Evolutionary conservation across 2,113 vertebrate species (phyloP), one percentile per base, ranked within the genome.

Genomic region (Falcunculus frontatus): DNA sequence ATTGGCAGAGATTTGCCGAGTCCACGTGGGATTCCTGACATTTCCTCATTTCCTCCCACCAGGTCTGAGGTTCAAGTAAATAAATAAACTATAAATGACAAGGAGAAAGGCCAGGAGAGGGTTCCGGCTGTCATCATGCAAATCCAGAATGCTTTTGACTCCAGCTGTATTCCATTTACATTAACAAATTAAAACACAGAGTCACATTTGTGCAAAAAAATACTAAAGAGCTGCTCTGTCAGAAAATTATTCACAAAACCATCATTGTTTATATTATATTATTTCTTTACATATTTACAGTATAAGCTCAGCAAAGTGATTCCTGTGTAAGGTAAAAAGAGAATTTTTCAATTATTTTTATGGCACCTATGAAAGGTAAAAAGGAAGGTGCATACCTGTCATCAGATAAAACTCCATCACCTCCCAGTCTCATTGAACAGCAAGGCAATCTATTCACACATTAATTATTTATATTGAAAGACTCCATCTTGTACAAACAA

Each of bases 381-480:
- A 77, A 52, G 2, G 13, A 77, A 77, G 8, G 4, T n/a, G 22
- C 30, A 7, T 53, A 60, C 10, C 42, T 49, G 33, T 42, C 39
- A 57, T 62, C 56, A 60, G 74, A 44, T 84, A 57, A 16, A 56
- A 53, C 44, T 90, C 42, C 39, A 80, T 60, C 52, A 60, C 55
- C 29, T 94, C 23, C 15, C 26, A 39, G n/a, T 55, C 55, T 88
- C 60, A 56, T 42, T 93, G 79, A 84, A 70, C 21, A 55, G 12
- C 47, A 65, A 39, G 37, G 46, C 19, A 70, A 47, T 35, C 64
- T 37, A 80, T 80, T 57, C 23, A 87, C 39, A 75, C 55, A 22
- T 84, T 91, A 96, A 91, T 94, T 85, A 93, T 77, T 87, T 80
- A 90, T 75, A 91, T 17, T 77, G 52, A 93, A 96, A 86, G 39